Evolutionary conservation across 2,888 invertebrate genomes (phyloP).

Genomic region (Cerastis rubricosa): DNA sequence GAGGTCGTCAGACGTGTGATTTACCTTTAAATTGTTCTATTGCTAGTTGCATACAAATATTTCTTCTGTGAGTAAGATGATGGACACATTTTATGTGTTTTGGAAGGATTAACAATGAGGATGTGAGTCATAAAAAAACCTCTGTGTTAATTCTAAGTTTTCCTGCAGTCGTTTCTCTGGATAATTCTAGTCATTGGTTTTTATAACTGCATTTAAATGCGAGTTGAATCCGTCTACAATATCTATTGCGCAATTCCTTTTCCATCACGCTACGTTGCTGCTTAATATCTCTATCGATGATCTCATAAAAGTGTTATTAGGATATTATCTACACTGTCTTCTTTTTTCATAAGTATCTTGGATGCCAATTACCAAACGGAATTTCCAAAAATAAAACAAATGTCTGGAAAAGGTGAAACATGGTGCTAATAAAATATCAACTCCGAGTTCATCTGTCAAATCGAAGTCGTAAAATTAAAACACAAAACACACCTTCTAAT

Average conservation of each 20-base stretch:
- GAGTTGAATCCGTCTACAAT: neutral
- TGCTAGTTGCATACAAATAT: constrained; percentile 56
- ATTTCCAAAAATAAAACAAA: constrained; percentile 13
- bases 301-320: constrained; percentile 3
- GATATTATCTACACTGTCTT: constrained; percentile 2
- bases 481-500: constrained; percentile 45
- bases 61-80: constrained; percentile 12
- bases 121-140: constrained; percentile 35
- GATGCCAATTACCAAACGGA: constrained; percentile 1
- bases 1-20: constrained; percentile 67
- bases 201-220: constrained; percentile 19
- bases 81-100: constrained; percentile 43
- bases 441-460: constrained; percentile 19
- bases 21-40: constrained; percentile 60
- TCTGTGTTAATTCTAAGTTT: constrained; percentile 9
- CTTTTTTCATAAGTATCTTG: neutral
- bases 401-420: constrained; percentile 6
- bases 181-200: constrained; percentile 9
- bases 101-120: constrained; percentile 52
- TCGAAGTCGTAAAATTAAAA: constrained; percentile 47
- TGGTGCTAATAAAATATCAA: constrained; percentile 14
- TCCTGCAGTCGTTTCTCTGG: constrained; percentile 23
- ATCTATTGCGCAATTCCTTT: neutral
- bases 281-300: constrained; percentile 22
- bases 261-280: neutral